A percentile compares a stretch with the other conserved stretches of the same genome.
Evolutionary conservation across 2,113 vertebrate species (phyloP).

Genomic region (Corydoras sp.): DNA sequence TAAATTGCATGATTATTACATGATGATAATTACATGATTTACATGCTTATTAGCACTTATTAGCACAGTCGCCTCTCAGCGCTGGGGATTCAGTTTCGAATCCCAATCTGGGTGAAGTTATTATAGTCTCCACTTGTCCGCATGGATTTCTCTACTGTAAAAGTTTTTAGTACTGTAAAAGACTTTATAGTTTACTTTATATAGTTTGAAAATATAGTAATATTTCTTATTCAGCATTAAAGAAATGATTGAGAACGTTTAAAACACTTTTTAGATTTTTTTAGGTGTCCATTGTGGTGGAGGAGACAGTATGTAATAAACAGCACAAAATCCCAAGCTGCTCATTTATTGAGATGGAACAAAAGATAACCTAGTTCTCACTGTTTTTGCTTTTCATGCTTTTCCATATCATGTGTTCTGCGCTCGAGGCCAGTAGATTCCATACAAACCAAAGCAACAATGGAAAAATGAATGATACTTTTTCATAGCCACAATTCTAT

Average conservation of each 20-base stretch:
- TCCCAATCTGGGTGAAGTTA: too few species aligned
- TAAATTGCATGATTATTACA: too few species aligned
- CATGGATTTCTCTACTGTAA: too few species aligned
- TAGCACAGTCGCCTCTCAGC: not conserved
- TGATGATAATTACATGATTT: too few species aligned
- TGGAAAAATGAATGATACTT: slow-evolving; percentile 45
- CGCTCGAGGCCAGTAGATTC: slow-evolving; percentile 22
- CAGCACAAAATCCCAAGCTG: slow-evolving; percentile 18
- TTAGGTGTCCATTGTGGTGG: not conserved
- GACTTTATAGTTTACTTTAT: too few species aligned
- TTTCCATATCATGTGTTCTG: slow-evolving; percentile 39
- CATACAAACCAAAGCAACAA: slow-evolving; percentile 47
- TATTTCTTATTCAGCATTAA: too few species aligned
- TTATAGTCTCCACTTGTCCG: too few species aligned
- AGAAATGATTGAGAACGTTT: too few species aligned
- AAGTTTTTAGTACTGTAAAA: too few species aligned
- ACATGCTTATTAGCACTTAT: not conserved
- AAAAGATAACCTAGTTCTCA: slow-evolving; percentile 64
- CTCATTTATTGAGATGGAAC: slow-evolving; percentile 50
- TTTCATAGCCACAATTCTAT: slow-evolving; percentile 39
- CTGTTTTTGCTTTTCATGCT: slow-evolving; percentile 61
- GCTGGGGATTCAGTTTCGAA: too few species aligned
- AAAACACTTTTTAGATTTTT: too few species aligned
- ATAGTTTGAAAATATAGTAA: too few species aligned
- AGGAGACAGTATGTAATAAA: slow-evolving; percentile 32